These are phyloP conservation scores for Scalopus aquaticus DNA, from an alignment of 2,113 vertebrate genomes.

Conservation along the genomic window DNA sequence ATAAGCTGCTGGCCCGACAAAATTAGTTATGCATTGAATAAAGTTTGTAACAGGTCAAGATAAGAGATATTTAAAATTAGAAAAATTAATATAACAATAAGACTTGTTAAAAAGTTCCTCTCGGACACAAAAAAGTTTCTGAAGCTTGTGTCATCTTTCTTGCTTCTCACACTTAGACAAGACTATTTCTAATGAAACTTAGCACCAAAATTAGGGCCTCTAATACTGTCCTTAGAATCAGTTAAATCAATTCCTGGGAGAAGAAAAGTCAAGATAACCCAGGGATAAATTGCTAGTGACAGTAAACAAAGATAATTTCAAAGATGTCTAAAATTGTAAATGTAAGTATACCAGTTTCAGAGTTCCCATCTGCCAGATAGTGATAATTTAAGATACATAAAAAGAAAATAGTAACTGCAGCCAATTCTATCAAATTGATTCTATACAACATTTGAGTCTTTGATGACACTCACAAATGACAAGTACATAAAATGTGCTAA, in stretches of 20 bases:
- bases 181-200: background rate
- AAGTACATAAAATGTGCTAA: background rate
- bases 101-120: background rate
- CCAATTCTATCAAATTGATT: slow-evolving; percentile 18
- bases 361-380: background rate
- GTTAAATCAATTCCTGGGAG: background rate
- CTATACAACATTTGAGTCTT: background rate
- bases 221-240: background rate
- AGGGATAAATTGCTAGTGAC: background rate
- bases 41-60: background rate
- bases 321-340: background rate
- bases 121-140: background rate
- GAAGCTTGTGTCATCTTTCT: background rate
- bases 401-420: slow-evolving; percentile 38
- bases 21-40: background rate
- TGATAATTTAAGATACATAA: background rate
- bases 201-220: background rate
- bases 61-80: background rate
- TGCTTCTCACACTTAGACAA: background rate
- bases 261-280: slow-evolving; percentile 50
- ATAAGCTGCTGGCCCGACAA: background rate
- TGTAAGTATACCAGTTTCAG: background rate
- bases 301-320: background rate
- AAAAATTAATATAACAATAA: background rate
- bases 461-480: background rate